phyloP scores from a whole-genome alignment of 2,888 invertebrate genomes.

The Mythimna pallens region DNA sequence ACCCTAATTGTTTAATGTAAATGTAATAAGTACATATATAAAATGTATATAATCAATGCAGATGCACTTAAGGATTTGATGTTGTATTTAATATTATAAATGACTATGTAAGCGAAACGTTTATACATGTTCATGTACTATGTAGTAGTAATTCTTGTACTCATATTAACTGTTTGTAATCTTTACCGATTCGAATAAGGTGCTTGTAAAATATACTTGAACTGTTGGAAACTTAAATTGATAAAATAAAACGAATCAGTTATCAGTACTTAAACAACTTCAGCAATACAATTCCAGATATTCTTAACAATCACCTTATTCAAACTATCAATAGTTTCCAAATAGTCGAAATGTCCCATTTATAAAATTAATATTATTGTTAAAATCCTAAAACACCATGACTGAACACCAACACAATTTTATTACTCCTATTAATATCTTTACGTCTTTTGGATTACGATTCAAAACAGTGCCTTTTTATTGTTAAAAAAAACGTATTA shows the following conservation, averaged over 20 bases:
- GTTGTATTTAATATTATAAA: conserved; percentile 71
- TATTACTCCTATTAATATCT: conserved; percentile 62
- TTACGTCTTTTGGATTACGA: conserved; percentile 74
- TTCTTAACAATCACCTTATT: conserved; percentile 38
- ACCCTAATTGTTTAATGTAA: conserved; percentile 26
- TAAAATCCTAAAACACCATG: conserved; percentile 41
- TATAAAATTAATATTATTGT: conserved; percentile 17
- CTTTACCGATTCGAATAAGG: conserved; percentile 20
- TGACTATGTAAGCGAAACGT: conserved; percentile 52
- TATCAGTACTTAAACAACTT: not conserved
- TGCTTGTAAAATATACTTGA: conserved; percentile 29
- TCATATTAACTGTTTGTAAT: conserved; percentile 46
- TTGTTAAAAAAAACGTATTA: conserved; percentile 73
- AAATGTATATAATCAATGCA: conserved; percentile 71
- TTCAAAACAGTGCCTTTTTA: conserved; percentile 85
- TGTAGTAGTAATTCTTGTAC: conserved; percentile 44
- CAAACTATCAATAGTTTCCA: conserved; percentile 33
- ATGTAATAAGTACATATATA: conserved; percentile 42
- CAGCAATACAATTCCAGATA: not conserved
- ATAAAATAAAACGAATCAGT: not conserved
- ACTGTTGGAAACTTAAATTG: not conserved
- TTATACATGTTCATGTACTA: conserved; percentile 57
- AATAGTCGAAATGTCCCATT: conserved; percentile 28
- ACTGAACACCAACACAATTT: conserved; percentile 63
- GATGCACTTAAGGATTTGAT: conserved; percentile 86